Base-by-base conservation (phyloP, 92 coral and sea anemone genomes). In the Zoanthus sociatus region DNA sequence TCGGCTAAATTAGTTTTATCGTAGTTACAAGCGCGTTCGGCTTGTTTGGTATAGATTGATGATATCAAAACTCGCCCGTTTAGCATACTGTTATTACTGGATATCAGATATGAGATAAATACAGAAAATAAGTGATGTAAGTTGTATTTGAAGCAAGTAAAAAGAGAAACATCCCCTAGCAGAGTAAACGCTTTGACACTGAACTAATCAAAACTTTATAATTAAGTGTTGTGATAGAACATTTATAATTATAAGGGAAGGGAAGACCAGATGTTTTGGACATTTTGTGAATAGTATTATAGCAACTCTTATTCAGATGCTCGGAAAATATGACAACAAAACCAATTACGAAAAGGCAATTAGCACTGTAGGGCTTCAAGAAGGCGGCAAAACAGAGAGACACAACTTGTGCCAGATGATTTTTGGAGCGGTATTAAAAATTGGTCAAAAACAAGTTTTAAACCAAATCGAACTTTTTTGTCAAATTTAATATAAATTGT, bases 301-400 rank as follows among this genome's bases (percentile, higher is more conserved):
- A 31, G 86, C 79, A 82, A 83, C 88, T 76, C 77, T 86, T 82
- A 87, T 86, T 82, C 87, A 87, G 66, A 83, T 48, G 61, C 54
- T 68, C 68, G 61, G 54, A 87, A 90, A 82, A 70, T 66, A 84
- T 56, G 77, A 78, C 72, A 92, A 88, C 88, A 87, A 33, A 84
- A 73, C 89, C 94, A 89, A 92, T 92, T 92, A 92, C 56, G 73
- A 76, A 69, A 66, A 55, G 45, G 87, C 78, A 89, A 89, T 92
- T 90, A 92, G 82, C 26, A 70, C 75, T 75, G 84, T 78, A 92
- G 89, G 89, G 85, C 86, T 81, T 81, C 73, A 60, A 66, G 75
- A 63, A 81, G 85, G 85, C 85, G 85, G 85, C 85, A 81, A 21
- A 46, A 47, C 75, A 67, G 74, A 47, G 7, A 17, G 63, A 42